phyloP scores from a whole-genome alignment of 2,797 vertebrate species.

The Prunella strophiata region DNA sequence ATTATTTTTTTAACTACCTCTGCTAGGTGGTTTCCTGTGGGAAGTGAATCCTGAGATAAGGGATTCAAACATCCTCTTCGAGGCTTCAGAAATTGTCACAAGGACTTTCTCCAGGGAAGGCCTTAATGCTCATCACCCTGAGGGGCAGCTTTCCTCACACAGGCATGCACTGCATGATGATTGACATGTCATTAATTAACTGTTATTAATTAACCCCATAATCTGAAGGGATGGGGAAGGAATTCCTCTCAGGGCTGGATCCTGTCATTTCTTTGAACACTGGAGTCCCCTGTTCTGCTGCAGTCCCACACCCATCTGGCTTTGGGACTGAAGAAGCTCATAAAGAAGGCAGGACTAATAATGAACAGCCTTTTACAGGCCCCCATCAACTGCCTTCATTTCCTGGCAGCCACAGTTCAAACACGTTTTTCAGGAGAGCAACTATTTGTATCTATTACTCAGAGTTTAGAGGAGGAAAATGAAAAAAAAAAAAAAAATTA shows the following conservation, averaged over 20 bases:
- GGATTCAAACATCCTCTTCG: not conserved
- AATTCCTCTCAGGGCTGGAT: not conserved
- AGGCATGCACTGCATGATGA: not conserved
- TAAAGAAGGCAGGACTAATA: conserved; percentile 2
- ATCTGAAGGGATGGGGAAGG: not conserved
- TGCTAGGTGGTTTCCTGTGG: not conserved
- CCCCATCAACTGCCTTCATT: not conserved
- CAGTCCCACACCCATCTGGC: not conserved
- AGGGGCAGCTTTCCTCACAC: not conserved
- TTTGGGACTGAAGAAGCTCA: not conserved
- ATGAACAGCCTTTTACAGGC: not conserved
- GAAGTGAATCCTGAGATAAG: conserved; percentile 18
- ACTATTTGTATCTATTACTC: not conserved
- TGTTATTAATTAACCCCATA: conserved; percentile 52
- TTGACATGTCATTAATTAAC: conserved; percentile 40
- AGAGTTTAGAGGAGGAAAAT: not conserved
- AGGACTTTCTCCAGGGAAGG: conserved; percentile 18
- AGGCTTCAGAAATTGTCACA: not conserved
- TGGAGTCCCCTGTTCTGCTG: not conserved
- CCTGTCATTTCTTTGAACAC: not conserved
- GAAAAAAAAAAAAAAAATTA: not conserved
- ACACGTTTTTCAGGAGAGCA: not conserved
- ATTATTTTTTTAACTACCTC: not conserved
- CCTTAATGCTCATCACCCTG: not conserved
- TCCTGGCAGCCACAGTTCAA: not conserved